Evolutionary conservation across 1,140 invertebrate species (phyloP), one percentile per base, ranked within the genome.

Genomic region (Zophobas morio): DNA sequence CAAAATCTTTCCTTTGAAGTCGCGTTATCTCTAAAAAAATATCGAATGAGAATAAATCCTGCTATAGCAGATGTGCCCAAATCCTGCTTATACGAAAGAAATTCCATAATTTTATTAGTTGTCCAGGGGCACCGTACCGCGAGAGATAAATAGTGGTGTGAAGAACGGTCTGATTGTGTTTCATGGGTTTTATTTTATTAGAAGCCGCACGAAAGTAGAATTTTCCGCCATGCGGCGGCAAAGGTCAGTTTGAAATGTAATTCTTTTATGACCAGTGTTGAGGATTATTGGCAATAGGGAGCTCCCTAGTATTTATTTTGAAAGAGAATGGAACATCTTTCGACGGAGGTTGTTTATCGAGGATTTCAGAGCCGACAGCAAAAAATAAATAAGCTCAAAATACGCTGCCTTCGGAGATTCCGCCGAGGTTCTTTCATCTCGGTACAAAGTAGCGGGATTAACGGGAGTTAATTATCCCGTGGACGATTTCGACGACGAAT

Each of bases 81-180:
- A 20, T 20, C 20, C 20, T 20, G 20, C 20, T 39, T 60, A 36
- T 8, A 60, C 42, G 56, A 37, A 60, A 60, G 20, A 20, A 60
- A 60, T 39, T 36, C 36, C 56, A 39, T 35, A 60, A 60, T 37
- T 6, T 60, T 60, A 60, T 60, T 60, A 60, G 56, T 54, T 54
- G 53, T 60, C 32, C 36, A 36, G 56, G 8, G 36, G 56, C 56
- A 39, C 36, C 20, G 34, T 60, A 60, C 33, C 56, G 56, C 34
- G n/a, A 60, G 56, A 60, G 56, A 60, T 60, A 60, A 36, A 60
- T 39, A 36, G 42, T 46, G 42, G 42, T 8, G 42, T 46, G 56
- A 60, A 60, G 32, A 37, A 6, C 37, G 34, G 20, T 4, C 34
- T 39, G 56, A 60, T 60, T 60, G 35, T 39, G n/a, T 54, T 54